A percentile compares a stretch with the other conserved stretches of the same genome.
Conservation (phyloP, 1,140 invertebrate species). For the Trichoplusia ni region DNA sequence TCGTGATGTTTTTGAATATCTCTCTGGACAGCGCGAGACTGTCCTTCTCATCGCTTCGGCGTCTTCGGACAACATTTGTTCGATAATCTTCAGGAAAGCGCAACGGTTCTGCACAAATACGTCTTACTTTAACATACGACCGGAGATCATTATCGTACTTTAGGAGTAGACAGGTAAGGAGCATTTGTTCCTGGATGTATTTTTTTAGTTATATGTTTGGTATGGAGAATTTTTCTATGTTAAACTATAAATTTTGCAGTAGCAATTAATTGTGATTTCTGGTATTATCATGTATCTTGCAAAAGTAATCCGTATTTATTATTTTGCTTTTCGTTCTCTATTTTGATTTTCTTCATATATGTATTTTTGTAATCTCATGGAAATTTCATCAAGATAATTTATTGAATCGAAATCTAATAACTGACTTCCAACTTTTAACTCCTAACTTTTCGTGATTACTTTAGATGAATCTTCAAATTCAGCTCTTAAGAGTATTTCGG, state of each 20-base stretch:
- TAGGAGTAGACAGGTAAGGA: background rate
- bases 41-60: conserved; percentile 72
- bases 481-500: background rate
- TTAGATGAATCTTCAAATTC: background rate
- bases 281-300: too few relatives aligned
- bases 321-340: too few relatives aligned
- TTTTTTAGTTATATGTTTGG: background rate
- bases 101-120: conserved; percentile 59
- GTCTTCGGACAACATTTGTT: conserved; percentile 54
- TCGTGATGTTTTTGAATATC: conserved; percentile 80
- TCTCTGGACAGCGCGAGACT: conserved; percentile 77
- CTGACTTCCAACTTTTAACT: too few relatives aligned
- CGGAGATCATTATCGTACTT: background rate
- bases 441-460: too few relatives aligned
- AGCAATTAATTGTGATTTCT: too few relatives aligned
- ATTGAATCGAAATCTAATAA: too few relatives aligned
- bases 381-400: too few relatives aligned
- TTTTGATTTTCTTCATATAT: too few relatives aligned
- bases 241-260: too few relatives aligned
- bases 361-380: too few relatives aligned
- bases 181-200: background rate
- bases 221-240: too few relatives aligned
- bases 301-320: too few relatives aligned
- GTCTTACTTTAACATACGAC: conserved; percentile 21
- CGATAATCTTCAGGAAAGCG: conserved; percentile 62